Evolutionary conservation across 2,113 vertebrate genomes (phyloP).

Genomic region (Carollia perspicillata): DNA sequence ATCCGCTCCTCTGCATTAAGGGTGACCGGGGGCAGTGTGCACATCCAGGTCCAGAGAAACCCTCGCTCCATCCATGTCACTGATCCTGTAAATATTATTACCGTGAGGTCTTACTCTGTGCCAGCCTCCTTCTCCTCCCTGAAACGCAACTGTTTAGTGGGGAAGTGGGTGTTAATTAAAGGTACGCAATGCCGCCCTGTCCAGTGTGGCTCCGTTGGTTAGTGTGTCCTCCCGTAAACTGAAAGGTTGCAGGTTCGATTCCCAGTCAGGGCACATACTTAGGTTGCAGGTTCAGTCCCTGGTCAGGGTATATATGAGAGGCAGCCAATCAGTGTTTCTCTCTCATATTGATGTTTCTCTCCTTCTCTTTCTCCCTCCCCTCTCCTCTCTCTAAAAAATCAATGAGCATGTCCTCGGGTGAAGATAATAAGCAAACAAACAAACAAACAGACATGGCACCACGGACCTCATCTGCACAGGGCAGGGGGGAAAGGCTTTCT

Average conservation of each 20-base stretch:
- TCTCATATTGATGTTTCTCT: not conserved
- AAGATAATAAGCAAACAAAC: not conserved
- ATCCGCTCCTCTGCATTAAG: not conserved
- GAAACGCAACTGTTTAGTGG: not conserved
- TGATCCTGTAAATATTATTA: not conserved
- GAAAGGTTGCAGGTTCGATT: not conserved
- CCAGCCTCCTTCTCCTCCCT: not conserved
- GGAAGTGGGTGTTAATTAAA: not conserved
- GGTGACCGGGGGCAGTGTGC: not conserved
- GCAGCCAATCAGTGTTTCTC: not conserved
- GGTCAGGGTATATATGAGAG: not conserved
- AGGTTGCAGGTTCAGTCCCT: too few species aligned
- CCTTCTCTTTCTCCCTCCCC: not conserved
- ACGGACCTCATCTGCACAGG: fast-evolving
- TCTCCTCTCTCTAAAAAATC: not conserved
- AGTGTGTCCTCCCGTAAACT: not conserved
- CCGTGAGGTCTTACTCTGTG: not conserved
- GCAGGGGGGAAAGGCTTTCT: not conserved
- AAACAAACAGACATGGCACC: too few species aligned
- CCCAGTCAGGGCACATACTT: not conserved
- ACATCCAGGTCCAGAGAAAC: not conserved
- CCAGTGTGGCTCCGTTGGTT: not conserved
- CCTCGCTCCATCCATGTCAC: not conserved
- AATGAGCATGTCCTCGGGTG: not conserved
- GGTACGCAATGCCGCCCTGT: fast-evolving